Base-by-base conservation (phyloP, 1,140 invertebrate genomes). In the Anagrus nilaparvatae region DNA sequence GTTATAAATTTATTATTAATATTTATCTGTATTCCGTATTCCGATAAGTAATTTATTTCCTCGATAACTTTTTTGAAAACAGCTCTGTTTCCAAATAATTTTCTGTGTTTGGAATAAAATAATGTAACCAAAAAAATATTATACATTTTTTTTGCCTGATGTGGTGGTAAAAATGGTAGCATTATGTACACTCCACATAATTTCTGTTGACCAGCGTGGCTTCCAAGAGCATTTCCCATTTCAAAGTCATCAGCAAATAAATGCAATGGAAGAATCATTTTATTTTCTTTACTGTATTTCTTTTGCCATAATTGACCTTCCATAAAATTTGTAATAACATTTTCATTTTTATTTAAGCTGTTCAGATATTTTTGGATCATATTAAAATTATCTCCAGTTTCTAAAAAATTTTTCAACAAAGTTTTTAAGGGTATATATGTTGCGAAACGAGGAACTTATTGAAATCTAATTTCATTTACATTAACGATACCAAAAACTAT, bases 21-120 rank as follows among this genome's bases (percentile, higher is more conserved):
- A 19, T 34, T 12, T 17, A 48, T 18, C 19, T 31, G 13, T 10
- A 51, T 48, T 18, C 44, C 42, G 2, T 35, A 19, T 28, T 33
- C 20, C 24, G 34, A 17, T 16, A 48, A 34, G 4, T 29, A 23
- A 37, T 48, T 48, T 17, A 48, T 42, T 39, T 51, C 40, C 17
- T 48, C 33, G 13, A 51, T 48, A 0, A 38, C 17, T 44, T 44
- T 47, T 4, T 21, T 2, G 37, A 48, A 48, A 23, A 48, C 25
- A 32, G 2, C 6, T 17, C 23, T 3, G 13, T 46, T 46, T 3
- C 25, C 12, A 28, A 31, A 41, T 18, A 36, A 4, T n/a, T 42
- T 46, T 34, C 17, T 20, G 19, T 42, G 32, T 37, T 46, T 28
- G 24, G n/a, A 21, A 17, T 23, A 20, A 8, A 46, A 14, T 20